Evolutionary conservation across 2,888 invertebrate genomes (phyloP).

Genomic region (Drosophila pullipes): DNA sequence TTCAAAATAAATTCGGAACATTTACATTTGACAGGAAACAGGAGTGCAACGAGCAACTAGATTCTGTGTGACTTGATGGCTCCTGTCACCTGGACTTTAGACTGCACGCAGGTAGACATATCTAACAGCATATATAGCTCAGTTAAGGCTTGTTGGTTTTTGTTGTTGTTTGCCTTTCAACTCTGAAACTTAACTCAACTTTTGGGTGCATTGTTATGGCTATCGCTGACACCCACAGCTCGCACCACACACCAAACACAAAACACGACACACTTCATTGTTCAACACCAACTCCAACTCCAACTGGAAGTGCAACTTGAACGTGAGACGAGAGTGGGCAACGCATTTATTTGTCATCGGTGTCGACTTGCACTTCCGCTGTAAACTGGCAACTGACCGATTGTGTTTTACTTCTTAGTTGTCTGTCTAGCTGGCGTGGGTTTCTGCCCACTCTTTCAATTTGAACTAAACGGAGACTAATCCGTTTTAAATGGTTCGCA

Average conservation of each 20-base stretch:
- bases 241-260: not conserved
- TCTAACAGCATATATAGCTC: not conserved
- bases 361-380: slow-evolving; percentile 51
- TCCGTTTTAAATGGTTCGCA: slow-evolving; percentile 32
- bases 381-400: slow-evolving; percentile 3
- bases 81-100: not conserved
- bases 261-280: not conserved
- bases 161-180: not conserved
- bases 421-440: slow-evolving; percentile 21
- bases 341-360: slow-evolving; percentile 23
- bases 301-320: not conserved
- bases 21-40: not conserved
- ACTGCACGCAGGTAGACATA: not conserved
- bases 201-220: slow-evolving; percentile 2
- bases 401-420: not conserved
- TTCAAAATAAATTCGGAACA: not conserved
- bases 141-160: not conserved
- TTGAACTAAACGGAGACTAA: slow-evolving; percentile 17
- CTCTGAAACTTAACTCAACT: not conserved
- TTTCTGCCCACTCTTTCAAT: slow-evolving; percentile 11
- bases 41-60: not conserved
- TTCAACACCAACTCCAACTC: not conserved
- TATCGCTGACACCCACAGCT: slow-evolving; percentile 20
- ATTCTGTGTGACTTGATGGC: not conserved
- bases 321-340: slow-evolving; percentile 23